phyloP scores from a whole-genome alignment of 2,113 vertebrate genomes.

The Callipepla squamata region DNA sequence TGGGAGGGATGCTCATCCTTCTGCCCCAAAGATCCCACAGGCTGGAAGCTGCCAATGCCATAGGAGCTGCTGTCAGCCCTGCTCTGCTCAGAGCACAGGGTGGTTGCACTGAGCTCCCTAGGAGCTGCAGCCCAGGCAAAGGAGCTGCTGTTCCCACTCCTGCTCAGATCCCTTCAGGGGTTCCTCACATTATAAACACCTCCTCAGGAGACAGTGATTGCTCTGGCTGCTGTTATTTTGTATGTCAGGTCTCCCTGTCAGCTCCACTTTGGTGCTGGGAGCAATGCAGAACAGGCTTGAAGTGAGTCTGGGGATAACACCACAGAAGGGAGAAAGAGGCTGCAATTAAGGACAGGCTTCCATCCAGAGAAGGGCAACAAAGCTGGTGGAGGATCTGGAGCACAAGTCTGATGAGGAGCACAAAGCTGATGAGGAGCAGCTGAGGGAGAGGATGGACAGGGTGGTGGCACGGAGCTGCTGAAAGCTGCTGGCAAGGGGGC shows the following conservation, averaged over 20 bases:
- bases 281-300: rapidly evolving
- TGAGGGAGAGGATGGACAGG: too few species aligned
- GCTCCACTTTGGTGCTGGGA: not conserved
- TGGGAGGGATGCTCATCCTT: not conserved
- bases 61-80: slow-evolving; percentile 1
- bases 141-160: slow-evolving; percentile 25
- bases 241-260: not conserved
- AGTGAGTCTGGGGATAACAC: not conserved
- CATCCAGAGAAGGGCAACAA: too few species aligned
- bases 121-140: not conserved
- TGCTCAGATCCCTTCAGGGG: slow-evolving; percentile 9
- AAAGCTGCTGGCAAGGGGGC: too few species aligned
- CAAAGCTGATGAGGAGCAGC: too few species aligned
- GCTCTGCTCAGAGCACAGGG: not conserved
- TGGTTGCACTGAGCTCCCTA: not conserved
- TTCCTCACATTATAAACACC: not conserved
- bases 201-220: not conserved
- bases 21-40: not conserved
- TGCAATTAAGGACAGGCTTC: not conserved
- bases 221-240: slow-evolving; percentile 10
- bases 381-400: too few species aligned
- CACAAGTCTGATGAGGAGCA: too few species aligned
- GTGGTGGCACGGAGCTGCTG: too few species aligned
- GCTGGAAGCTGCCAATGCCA: not conserved
- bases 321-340: not conserved